Evolutionary conservation across 92 coral and sea anemone species (phyloP), one percentile per base, ranked within the genome.

Genomic region (Porites evermanni): DNA sequence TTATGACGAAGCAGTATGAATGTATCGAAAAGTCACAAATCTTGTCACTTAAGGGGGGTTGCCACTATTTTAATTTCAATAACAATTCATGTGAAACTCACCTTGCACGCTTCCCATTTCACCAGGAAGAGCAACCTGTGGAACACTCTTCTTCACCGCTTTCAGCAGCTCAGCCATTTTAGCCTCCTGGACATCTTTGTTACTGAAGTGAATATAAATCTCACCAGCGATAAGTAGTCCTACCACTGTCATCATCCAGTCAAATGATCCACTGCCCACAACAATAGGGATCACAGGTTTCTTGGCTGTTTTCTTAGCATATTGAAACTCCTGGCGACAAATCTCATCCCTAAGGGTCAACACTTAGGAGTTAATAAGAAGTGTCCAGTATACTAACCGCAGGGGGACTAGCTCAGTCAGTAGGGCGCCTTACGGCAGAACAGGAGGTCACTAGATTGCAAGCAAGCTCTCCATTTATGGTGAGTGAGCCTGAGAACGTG

Each of bases 151-250:
- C 47, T 88, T 91, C 20, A 94, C 92, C 20, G 98, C 98, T 74
- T 66, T 82, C 23, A 92, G 74, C 52, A 94, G 81, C 83, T 92
- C 98, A 4, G 89, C 47, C 98, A 94, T 92, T 86, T 94, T 94
- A 58, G 75, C 69, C 6, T 88, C 89, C 88, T 90, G 89, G 14
- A 93, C 84, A 17, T 66, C 86, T 74, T 93, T 93, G 85, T 89
- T 95, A 74, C 91, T 94, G 53, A 96, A 96, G 86, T 96, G 96
- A 67, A 96, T 96, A 85, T 96, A 96, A 83, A 96, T 78, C 59
- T 96, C 99, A 4, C 99, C 99, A 14, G 99, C 99, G 20, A 96
- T 90, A 19, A 96, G 90, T 64, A 96, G 88, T 11, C 99, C 99
- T 52, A 96, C 98, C 24, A 96, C 99, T 13, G 96, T 89, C 98